These are phyloP conservation scores for Drosophila nigromelanica DNA, from an alignment of 1,140 invertebrate species.

Conservation along the genomic window DNA sequence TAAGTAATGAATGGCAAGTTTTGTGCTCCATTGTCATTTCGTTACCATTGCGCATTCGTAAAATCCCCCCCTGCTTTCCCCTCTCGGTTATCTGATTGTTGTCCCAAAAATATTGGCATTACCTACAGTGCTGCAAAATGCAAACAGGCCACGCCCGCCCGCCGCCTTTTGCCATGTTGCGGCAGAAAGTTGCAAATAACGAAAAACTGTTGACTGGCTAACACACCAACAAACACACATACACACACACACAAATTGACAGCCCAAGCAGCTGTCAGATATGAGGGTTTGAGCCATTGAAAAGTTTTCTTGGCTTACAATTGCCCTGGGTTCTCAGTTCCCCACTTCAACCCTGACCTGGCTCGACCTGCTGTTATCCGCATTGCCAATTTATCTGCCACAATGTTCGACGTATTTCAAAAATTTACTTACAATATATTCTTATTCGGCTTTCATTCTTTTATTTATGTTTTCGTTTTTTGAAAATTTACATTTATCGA, in stretches of 20 bases:
- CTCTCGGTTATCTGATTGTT: slow-evolving; percentile 9
- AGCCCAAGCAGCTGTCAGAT: slow-evolving; percentile 41
- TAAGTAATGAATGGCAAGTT: slow-evolving; percentile 80
- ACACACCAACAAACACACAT: slow-evolving; percentile 33
- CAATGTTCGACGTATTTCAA: slow-evolving; percentile 17
- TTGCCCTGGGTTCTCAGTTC: slow-evolving; percentile 1
- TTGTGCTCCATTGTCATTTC: slow-evolving; percentile 70
- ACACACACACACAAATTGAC: slow-evolving; percentile 58
- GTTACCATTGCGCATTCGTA: slow-evolving; percentile 36
- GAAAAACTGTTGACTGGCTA: slow-evolving; percentile 61
- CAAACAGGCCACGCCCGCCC: slow-evolving; percentile 51
- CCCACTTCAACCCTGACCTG: not conserved
- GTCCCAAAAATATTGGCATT: slow-evolving; percentile 69
- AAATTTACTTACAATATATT: slow-evolving; percentile 21
- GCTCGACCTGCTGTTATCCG: slow-evolving; percentile 21
- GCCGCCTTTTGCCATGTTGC: slow-evolving; percentile 51
- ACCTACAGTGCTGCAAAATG: slow-evolving; percentile 38
- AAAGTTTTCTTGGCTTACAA: slow-evolving; percentile 68
- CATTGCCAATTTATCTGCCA: slow-evolving; percentile 42
- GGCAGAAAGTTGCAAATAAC: slow-evolving; percentile 64
- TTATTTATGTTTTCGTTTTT: not conserved
- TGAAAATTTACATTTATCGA: slow-evolving; percentile 15
- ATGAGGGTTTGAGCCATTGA: slow-evolving; percentile 53
- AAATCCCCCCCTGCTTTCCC: slow-evolving; percentile 13
- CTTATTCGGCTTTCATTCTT: not conserved